Evolutionary conservation across 2,888 invertebrate species (phyloP).

Genomic region (Scaptomyza parva): DNA sequence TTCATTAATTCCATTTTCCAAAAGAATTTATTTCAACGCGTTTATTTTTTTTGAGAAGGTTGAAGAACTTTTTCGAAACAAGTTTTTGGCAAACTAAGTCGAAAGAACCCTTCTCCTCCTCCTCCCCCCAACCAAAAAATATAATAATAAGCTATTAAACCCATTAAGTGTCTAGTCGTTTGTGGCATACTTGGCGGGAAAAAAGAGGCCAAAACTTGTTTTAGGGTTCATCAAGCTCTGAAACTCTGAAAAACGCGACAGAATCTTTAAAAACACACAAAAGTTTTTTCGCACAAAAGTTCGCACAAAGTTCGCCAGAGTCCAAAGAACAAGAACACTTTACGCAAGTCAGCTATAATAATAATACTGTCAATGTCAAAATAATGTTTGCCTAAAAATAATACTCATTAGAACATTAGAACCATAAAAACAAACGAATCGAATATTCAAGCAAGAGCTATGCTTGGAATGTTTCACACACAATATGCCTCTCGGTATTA

Average conservation of each 20-base stretch:
- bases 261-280: slow-evolving; percentile 27
- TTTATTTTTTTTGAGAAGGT: too few species aligned
- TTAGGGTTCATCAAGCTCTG: slow-evolving; percentile 23
- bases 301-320: slow-evolving; percentile 19
- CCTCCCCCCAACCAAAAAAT: too few species aligned
- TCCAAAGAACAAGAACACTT: slow-evolving; percentile 13
- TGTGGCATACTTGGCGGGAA: slow-evolving; percentile 5
- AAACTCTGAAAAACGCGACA: slow-evolving; percentile 23
- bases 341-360: slow-evolving; percentile 35
- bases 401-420: not conserved
- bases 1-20: too few species aligned
- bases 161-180: slow-evolving; percentile 35
- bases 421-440: too few species aligned
- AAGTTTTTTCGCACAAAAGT: slow-evolving; percentile 21
- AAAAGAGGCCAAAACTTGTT: too few species aligned
- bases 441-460: too few species aligned
- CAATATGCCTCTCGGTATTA: not conserved
- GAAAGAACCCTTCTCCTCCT: too few species aligned
- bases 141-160: slow-evolving; percentile 36
- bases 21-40: too few species aligned
- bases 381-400: not conserved
- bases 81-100: too few species aligned
- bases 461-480: not conserved
- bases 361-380: slow-evolving; percentile 3
- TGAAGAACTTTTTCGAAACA: too few species aligned